Percentiles rank a stretch among this genome's conserved stretches.
phyloP scores from a whole-genome alignment of 2,113 vertebrate genomes.

The Indicator indicator region DNA sequence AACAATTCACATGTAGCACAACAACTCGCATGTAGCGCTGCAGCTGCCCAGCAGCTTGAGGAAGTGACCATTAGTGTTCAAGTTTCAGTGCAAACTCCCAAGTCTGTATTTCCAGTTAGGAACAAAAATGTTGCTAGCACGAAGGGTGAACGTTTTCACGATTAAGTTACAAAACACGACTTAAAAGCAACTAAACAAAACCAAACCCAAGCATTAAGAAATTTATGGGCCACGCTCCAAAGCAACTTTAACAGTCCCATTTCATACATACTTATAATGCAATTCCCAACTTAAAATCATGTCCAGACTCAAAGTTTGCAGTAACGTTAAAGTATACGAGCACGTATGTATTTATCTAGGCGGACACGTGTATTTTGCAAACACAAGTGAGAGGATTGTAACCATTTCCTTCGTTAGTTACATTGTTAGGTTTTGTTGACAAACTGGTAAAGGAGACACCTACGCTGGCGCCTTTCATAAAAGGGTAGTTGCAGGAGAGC shows the following conservation, averaged over 20 bases:
- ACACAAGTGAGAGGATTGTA: fast-evolving
- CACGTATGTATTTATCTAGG: fast-evolving
- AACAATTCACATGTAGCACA: not conserved
- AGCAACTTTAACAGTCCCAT: not conserved
- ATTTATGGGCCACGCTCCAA: not conserved
- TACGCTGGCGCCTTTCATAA: not conserved
- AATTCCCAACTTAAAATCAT: not conserved
- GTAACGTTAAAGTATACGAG: fast-evolving
- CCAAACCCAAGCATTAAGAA: not conserved
- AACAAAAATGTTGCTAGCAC: not conserved
- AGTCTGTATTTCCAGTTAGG: not conserved
- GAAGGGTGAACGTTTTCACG: fast-evolving
- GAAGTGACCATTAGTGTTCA: not conserved
- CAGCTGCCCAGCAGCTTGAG: not conserved
- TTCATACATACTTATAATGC: not conserved
- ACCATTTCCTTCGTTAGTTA: fast-evolving
- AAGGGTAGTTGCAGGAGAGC: not conserved
- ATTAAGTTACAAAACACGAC: not conserved
- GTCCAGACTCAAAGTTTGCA: not conserved
- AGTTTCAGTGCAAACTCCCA: not conserved
- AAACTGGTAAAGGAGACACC: not conserved
- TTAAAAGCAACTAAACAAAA: not conserved
- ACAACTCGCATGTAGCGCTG: not conserved
- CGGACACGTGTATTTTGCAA: fast-evolving
- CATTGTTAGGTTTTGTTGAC: not conserved